These are phyloP conservation scores for Habroteleia sp. DNA, from an alignment of 2,888 invertebrate species.

Conservation along the genomic window DNA sequence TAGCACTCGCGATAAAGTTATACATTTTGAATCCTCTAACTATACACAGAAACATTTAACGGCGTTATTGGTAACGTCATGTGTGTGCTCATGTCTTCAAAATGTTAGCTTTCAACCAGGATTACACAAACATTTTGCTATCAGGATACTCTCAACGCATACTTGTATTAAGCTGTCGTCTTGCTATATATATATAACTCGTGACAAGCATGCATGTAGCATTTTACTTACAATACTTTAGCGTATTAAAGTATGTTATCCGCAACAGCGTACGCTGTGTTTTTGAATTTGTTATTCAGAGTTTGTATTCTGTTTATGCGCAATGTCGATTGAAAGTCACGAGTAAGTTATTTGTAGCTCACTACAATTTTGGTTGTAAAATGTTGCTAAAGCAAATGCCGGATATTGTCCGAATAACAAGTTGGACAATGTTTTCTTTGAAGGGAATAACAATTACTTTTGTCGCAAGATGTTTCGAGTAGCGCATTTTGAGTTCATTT, in stretches of 20 bases:
- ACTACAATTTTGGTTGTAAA: no score
- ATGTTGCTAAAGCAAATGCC: no score
- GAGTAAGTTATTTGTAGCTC: background rate
- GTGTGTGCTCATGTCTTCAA: slow-evolving; percentile 40
- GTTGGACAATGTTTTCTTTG: no score
- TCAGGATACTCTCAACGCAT: slow-evolving; percentile 53
- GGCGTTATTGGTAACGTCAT: slow-evolving; percentile 42
- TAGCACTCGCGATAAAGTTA: no score
- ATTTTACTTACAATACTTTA: slow-evolving; percentile 43
- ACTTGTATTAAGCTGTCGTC: slow-evolving; percentile 60
- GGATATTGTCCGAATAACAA: no score
- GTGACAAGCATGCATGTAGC: slow-evolving; percentile 54
- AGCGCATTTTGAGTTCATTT: no score
- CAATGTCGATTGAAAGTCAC: slow-evolving; percentile 13
- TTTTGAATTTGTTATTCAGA: slow-evolving; percentile 16
- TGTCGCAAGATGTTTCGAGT: no score
- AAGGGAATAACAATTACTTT: no score
- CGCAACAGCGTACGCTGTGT: slow-evolving; percentile 30
- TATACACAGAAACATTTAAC: slow-evolving; percentile 39
- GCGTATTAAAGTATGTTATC: slow-evolving; percentile 46
- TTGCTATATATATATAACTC: slow-evolving; percentile 60
- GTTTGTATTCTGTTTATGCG: slow-evolving; percentile 3
- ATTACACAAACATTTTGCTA: slow-evolving; percentile 59
- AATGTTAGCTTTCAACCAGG: slow-evolving; percentile 53
- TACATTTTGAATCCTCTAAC: slow-evolving; percentile 7